phyloP scores from a whole-genome alignment of 2,797 vertebrate genomes.

The Gymnothorax reevesii region DNA sequence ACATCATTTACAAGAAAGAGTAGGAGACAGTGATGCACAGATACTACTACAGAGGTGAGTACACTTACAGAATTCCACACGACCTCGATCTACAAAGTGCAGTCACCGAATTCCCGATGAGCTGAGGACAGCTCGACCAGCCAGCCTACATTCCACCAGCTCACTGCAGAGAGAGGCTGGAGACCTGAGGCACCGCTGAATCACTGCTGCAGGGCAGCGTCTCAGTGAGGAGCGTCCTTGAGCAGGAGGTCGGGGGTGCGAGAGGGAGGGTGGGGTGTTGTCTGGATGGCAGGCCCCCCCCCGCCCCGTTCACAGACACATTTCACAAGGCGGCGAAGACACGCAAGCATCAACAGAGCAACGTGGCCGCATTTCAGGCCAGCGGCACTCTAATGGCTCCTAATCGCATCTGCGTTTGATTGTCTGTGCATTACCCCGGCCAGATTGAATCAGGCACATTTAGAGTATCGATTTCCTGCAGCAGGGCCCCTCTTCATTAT shows the following conservation, averaged over 20 bases:
- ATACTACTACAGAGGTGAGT: neutral
- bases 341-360: neutral
- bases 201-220: neutral
- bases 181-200: neutral
- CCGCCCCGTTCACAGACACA: neutral
- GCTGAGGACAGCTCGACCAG: neutral
- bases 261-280: neutral
- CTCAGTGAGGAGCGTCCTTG: neutral
- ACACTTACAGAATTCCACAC: neutral
- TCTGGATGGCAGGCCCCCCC: neutral
- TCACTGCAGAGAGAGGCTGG: neutral
- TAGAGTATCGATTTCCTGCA: slow-evolving; percentile 19
- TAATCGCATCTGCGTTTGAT: slow-evolving; percentile 21
- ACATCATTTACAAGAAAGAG: neutral
- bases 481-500: slow-evolving; percentile 14
- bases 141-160: neutral
- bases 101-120: neutral
- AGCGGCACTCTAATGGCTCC: neutral
- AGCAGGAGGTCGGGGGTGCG: neutral
- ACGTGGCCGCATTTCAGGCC: neutral
- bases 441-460: slow-evolving; percentile 26
- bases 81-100: neutral
- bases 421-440: slow-evolving; percentile 19
- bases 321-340: neutral
- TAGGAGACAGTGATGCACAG: neutral